Evolutionary conservation across 2,797 vertebrate species (phyloP).

Genomic region (Notolabrus celidotus): DNA sequence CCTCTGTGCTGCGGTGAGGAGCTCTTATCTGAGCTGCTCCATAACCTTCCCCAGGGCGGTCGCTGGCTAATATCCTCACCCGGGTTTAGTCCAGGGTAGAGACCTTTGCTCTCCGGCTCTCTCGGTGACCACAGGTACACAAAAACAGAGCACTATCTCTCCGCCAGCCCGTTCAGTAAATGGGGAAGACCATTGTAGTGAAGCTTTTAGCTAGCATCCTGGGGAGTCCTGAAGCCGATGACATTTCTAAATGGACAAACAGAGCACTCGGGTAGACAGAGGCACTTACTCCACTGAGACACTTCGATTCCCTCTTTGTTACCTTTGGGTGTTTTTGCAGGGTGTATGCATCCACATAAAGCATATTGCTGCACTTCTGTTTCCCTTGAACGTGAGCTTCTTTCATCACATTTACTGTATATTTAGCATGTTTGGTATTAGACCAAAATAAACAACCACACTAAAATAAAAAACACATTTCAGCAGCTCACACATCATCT

Average conservation of each 20-base stretch:
- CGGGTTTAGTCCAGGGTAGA: constrained; percentile 69
- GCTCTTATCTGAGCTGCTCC: constrained; percentile 66
- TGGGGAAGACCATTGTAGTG: constrained; percentile 56
- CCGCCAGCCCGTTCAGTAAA: constrained; percentile 67
- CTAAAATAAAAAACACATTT: neutral
- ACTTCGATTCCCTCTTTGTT: constrained; percentile 51
- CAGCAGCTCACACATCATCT: neutral
- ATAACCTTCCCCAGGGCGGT: constrained; percentile 57
- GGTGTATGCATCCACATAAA: constrained; percentile 39
- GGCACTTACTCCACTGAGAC: constrained; percentile 51
- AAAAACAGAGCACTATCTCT: constrained; percentile 67
- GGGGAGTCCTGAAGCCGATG: constrained; percentile 67
- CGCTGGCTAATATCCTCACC: constrained; percentile 56
- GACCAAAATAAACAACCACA: neutral
- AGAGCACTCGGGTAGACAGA: constrained; percentile 57
- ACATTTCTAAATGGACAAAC: constrained; percentile 80
- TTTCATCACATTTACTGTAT: neutral
- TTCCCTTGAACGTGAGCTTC: neutral
- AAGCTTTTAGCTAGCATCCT: constrained; percentile 76
- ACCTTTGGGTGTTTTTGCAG: constrained; percentile 37
- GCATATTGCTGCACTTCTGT: neutral
- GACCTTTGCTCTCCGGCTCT: constrained; percentile 63
- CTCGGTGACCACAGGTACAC: constrained; percentile 66
- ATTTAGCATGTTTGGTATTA: neutral
- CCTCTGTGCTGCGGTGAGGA: constrained; percentile 31